Percentiles rank a stretch among this genome's conserved stretches.
Conservation (phyloP, 2,113 vertebrate species). For the Pelecanoides urinatrix region DNA sequence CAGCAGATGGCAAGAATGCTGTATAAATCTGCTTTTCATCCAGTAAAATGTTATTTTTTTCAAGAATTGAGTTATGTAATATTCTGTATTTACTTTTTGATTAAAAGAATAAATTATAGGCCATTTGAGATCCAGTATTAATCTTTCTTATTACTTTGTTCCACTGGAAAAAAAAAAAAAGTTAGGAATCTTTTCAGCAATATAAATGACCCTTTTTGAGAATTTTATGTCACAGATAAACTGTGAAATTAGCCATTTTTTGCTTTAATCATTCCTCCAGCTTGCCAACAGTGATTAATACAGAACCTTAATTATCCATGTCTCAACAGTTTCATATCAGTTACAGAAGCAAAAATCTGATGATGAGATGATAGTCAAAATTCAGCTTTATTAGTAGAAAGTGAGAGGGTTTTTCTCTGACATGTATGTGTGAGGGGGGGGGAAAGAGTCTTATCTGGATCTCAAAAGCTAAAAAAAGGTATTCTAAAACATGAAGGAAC, state of each 20-base stretch:
- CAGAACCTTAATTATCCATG: not conserved
- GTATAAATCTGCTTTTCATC: not conserved
- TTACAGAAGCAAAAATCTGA: slow-evolving; percentile 14
- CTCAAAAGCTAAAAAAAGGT: not conserved
- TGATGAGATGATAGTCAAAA: not conserved
- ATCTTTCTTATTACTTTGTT: slow-evolving; percentile 23
- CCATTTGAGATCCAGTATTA: not conserved
- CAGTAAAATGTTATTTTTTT: not conserved
- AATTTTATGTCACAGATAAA: slow-evolving; percentile 35
- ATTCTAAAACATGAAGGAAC: not conserved
- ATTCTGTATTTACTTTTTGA: slow-evolving; percentile 12
- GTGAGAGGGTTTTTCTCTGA: not conserved
- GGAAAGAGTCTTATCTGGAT: not conserved
- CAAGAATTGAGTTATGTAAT: not conserved
- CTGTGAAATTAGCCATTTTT: slow-evolving; percentile 30
- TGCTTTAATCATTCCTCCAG: not conserved
- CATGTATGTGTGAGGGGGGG: too few relatives aligned
- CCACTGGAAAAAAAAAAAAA: not conserved
- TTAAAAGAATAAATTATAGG: slow-evolving; percentile 24
- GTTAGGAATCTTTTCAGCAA: not conserved
- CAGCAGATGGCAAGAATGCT: not conserved
- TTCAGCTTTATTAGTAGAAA: not conserved
- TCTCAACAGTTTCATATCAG: not conserved
- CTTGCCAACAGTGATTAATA: slow-evolving; percentile 23
- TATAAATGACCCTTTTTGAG: not conserved